These are phyloP conservation scores for Drosophila rellima DNA, from an alignment of 2,888 invertebrate species.

Conservation along the genomic window DNA sequence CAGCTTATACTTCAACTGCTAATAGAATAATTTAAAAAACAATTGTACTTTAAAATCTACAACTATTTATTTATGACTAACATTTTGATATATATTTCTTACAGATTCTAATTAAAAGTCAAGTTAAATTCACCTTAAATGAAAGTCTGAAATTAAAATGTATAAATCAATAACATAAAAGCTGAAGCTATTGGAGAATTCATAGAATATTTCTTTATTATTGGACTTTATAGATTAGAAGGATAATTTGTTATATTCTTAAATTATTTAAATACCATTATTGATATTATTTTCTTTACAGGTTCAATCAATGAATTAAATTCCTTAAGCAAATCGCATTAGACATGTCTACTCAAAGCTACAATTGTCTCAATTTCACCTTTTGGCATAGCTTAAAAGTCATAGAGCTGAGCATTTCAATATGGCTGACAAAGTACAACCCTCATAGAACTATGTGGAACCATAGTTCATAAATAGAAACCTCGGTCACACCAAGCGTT, in stretches of 20 bases:
- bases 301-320: slow-evolving; percentile 5
- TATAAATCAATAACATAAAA: too few relatives aligned
- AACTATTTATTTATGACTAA: too few relatives aligned
- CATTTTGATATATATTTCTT: too few relatives aligned
- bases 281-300: not conserved
- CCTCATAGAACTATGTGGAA: slow-evolving; percentile 20
- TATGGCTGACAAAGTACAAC: slow-evolving; percentile 64
- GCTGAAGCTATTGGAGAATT: too few relatives aligned
- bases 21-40: too few relatives aligned
- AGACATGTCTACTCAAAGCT: slow-evolving; percentile 33
- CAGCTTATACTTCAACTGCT: not conserved
- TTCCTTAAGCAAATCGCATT: slow-evolving; percentile 42
- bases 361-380: slow-evolving; percentile 33
- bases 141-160: not conserved
- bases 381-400: slow-evolving; percentile 32
- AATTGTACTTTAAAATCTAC: too few relatives aligned
- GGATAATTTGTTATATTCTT: too few relatives aligned
- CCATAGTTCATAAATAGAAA: slow-evolving; percentile 16
- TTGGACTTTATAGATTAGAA: too few relatives aligned
- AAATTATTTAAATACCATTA: not conserved
- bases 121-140: not conserved
- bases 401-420: slow-evolving; percentile 37
- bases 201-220: not conserved
- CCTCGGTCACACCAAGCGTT: slow-evolving; percentile 83
- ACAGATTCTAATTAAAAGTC: not conserved